phyloP scores from a whole-genome alignment of 1,140 invertebrate species.

The Mercenaria mercenaria region DNA sequence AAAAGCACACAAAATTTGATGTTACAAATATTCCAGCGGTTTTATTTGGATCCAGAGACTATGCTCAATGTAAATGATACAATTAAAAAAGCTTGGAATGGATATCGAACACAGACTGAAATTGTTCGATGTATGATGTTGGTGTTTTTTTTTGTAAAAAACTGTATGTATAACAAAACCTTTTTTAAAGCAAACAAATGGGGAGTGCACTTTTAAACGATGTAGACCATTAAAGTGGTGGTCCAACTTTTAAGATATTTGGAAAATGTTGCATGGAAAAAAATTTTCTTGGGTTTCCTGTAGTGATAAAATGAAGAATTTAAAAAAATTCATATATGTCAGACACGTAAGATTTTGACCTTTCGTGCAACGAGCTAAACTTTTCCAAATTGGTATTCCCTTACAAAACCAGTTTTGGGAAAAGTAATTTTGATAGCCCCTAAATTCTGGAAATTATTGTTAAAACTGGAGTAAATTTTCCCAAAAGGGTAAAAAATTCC shows the following conservation, averaged over 20 bases:
- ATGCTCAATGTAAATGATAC: not conserved
- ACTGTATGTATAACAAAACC: slow-evolving; percentile 19
- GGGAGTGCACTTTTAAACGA: not conserved
- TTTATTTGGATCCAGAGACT: not conserved
- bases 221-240: not conserved
- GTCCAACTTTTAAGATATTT: not conserved
- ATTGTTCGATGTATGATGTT: slow-evolving; percentile 25
- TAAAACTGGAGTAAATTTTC: not conserved
- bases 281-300: not conserved
- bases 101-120: not conserved
- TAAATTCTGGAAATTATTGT: not conserved
- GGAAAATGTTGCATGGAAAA: not conserved
- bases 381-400: not conserved
- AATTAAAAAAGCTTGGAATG: not conserved
- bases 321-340: not conserved
- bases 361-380: not conserved
- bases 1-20: not conserved
- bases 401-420: not conserved
- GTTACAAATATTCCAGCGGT: not conserved
- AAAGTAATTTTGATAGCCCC: not conserved
- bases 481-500: not conserved
- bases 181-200: not conserved
- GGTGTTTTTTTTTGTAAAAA: not conserved
- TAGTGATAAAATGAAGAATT: not conserved
- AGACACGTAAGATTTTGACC: not conserved